Conservation (phyloP, 2,113 vertebrate species). For the Gambusia affinis region DNA sequence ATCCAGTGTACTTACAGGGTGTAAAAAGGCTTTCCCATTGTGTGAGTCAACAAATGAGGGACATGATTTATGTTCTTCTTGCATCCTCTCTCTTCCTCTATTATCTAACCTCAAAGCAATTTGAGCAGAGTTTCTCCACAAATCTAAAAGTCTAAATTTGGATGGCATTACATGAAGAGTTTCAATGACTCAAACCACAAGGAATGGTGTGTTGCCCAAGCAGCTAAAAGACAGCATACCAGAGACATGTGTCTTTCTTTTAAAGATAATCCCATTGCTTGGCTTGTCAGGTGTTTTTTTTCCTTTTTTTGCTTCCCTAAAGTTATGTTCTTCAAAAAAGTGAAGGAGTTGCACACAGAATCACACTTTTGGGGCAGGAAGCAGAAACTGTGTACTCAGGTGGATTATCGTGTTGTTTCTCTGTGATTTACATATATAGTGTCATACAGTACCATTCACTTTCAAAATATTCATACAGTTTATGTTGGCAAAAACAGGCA, state of each 20-base stretch:
- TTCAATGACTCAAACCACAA: constrained; percentile 49
- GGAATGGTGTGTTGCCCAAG: constrained; percentile 54
- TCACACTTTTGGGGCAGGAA: constrained; percentile 44
- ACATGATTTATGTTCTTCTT: not conserved
- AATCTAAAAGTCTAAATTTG: constrained; percentile 58
- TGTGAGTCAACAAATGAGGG: constrained; percentile 12
- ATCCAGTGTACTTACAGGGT: constrained; percentile 26
- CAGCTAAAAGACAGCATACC: constrained; percentile 59
- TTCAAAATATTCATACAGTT: not conserved
- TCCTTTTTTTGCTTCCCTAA: constrained; percentile 44
- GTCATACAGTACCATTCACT: not conserved
- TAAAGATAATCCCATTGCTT: constrained; percentile 63
- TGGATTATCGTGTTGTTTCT: constrained; percentile 24
- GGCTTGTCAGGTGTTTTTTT: constrained; percentile 59
- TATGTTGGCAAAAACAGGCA: not conserved
- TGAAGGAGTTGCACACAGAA: constrained; percentile 25
- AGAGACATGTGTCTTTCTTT: constrained; percentile 61
- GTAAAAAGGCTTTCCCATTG: constrained; percentile 5
- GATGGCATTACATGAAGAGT: constrained; percentile 34
- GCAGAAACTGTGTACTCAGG: constrained; percentile 15
- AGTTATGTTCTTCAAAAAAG: constrained; percentile 41
- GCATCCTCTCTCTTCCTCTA: constrained; percentile 1
- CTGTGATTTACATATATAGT: constrained; percentile 38
- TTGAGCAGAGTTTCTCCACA: constrained; percentile 19
- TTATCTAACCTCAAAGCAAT: constrained; percentile 22